Conservation (phyloP, 2,888 invertebrate species). For the Diaperis boleti region DNA sequence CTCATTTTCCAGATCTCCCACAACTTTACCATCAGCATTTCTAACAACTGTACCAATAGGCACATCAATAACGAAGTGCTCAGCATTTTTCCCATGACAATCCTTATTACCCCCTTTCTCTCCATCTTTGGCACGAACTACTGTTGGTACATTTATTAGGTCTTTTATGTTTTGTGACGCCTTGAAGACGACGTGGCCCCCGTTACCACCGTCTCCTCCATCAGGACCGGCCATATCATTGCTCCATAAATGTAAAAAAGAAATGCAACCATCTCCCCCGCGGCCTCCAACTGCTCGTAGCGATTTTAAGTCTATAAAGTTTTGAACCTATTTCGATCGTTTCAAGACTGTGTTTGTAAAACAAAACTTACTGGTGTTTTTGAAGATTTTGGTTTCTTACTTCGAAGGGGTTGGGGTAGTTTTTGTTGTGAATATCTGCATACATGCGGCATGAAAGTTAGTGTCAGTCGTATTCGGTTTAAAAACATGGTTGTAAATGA, state of each 20-base stretch:
- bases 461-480: slow-evolving; percentile 5
- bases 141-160: slow-evolving; percentile 74
- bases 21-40: slow-evolving; percentile 68
- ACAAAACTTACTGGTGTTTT: slow-evolving; percentile 61
- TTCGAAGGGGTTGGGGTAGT: slow-evolving; percentile 64
- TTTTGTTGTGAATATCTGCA: slow-evolving; percentile 54
- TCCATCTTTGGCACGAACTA: slow-evolving; percentile 77
- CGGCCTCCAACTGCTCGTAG: slow-evolving; percentile 83
- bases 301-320: slow-evolving; percentile 79
- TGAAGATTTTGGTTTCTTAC: slow-evolving; percentile 66
- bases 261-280: slow-evolving; percentile 94
- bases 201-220: slow-evolving; percentile 97
- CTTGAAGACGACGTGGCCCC: slow-evolving; percentile 92
- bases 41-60: slow-evolving; percentile 86
- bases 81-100: slow-evolving; percentile 85
- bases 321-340: slow-evolving; percentile 54
- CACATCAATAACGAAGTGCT: slow-evolving; percentile 79
- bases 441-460: slow-evolving; percentile 32
- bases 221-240: slow-evolving; percentile 95
- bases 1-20: slow-evolving; percentile 76
- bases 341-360: background rate
- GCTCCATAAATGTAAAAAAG: slow-evolving; percentile 83
- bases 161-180: slow-evolving; percentile 78
- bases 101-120: slow-evolving; percentile 80
- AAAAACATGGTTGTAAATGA: slow-evolving; percentile 32